Evolutionary conservation across 2,797 vertebrate species (phyloP), one percentile per base, ranked within the genome.

Genomic region (Geotria australis): DNA sequence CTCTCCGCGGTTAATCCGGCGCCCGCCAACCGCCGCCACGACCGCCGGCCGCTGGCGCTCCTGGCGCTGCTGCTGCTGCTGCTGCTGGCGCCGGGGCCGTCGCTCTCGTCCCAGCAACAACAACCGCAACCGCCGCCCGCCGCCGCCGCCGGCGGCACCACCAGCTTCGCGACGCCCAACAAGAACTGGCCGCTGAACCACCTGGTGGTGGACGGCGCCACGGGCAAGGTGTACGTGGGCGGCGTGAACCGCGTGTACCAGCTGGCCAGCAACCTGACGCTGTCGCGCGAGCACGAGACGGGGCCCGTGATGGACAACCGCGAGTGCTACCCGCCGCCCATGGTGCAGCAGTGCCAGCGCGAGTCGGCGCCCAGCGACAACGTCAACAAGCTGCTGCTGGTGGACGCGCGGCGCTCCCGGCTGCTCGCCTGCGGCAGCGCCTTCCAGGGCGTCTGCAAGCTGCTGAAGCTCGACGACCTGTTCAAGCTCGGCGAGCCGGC

Each of bases 191-290:
- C 73, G 65, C 93, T 98, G 68, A 98, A 95, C 71, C 91, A 98
- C 68, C 65, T 98, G 62, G 81, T 84, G 56, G 85, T 98, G 68
- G 91, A 98, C 1, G 74, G 77, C 66, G 80, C 80, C 66, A 94
- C 83, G 65, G 91, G 91, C 53, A 83, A 85, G 48, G 82, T 98
- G 64, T 98, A 95, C 65, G 47, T 98, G 65, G 91, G 91, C 57
- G 88, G 83, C 0, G 80, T 96, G 61, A 98, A 96, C 66, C 78
- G 85, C 70, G 94, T 98, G 68, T 98, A 95, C 65, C 95, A 98
- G 72, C 80, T 98, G 49, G 89, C 85, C 60, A 73, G 77, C 1
- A 71, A 69, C 62, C 69, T 98, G 64, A 81, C 83, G 59, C 74
- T 84, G 60, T 72, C 86, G 69, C 77, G 85, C 61, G 83, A 76